These are phyloP conservation scores for Pangasianodon hypophthalmus DNA, from an alignment of 2,113 vertebrate genomes.

Conservation along the genomic window DNA sequence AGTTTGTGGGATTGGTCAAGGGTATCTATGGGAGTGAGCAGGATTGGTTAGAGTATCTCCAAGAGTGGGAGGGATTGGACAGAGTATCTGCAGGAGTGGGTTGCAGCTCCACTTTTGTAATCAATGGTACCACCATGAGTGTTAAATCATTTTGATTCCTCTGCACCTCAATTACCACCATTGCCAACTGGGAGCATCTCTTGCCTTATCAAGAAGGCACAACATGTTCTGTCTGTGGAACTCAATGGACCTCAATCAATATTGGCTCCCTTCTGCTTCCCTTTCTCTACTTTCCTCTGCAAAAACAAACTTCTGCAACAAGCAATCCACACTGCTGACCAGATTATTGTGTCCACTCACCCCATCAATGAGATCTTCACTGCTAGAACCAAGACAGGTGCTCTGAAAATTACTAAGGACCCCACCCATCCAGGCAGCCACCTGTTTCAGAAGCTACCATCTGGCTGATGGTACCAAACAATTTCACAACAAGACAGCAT, in stretches of 20 bases:
- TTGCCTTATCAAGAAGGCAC: not conserved
- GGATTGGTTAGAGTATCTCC: not conserved
- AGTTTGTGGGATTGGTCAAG: not conserved
- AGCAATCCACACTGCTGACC: not conserved
- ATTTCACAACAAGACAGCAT: conserved; percentile 4
- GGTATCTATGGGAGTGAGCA: not conserved
- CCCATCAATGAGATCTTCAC: not conserved
- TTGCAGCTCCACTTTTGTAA: not conserved
- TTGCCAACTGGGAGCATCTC: not conserved
- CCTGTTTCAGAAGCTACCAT: conserved; percentile 15
- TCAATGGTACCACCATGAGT: not conserved
- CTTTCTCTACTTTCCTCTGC: not conserved
- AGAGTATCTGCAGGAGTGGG: not conserved
- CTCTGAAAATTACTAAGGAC: conserved; percentile 1
- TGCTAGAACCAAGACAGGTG: not conserved
- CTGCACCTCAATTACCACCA: conserved; percentile 6
- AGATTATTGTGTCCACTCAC: conserved; percentile 3
- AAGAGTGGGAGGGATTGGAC: not conserved
- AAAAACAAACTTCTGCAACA: not conserved
- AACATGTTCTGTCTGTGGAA: conserved; percentile 2
- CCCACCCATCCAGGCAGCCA: conserved; percentile 14
- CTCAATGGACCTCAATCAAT: not conserved
- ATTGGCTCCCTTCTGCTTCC: not conserved
- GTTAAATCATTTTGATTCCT: conserved; percentile 1
- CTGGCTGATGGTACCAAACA: not conserved